A percentile compares a stretch with the other conserved stretches of the same genome.
Evolutionary conservation across 2,113 vertebrate species (phyloP).

Genomic region (Acinonyx jubatus): DNA sequence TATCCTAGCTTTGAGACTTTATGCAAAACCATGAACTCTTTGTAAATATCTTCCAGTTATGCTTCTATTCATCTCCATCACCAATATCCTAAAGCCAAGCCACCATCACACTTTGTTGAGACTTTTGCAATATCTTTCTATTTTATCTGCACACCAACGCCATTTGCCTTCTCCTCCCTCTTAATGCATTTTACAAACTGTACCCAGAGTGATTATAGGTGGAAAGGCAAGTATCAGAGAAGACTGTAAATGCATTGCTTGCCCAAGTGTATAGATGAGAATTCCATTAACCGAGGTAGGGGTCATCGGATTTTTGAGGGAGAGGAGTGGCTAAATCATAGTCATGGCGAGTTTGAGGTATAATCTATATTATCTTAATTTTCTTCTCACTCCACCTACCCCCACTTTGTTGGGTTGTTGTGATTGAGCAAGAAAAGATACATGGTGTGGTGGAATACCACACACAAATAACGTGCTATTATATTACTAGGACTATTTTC

Average conservation of each 20-base stretch:
- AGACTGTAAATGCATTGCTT: background rate
- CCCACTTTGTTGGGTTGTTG: background rate
- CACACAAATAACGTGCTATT: background rate
- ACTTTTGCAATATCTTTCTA: background rate
- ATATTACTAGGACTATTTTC: background rate
- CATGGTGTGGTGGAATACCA: background rate
- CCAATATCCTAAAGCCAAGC: background rate
- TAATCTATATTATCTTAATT: background rate
- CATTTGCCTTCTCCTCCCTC: background rate
- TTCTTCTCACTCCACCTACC: background rate
- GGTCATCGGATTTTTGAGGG: background rate
- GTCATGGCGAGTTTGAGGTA: background rate
- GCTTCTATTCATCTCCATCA: background rate
- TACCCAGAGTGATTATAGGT: background rate
- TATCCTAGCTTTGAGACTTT: background rate
- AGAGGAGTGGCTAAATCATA: background rate
- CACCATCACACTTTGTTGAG: background rate
- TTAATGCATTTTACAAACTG: background rate
- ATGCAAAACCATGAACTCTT: background rate
- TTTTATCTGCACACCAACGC: background rate
- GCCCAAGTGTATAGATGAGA: background rate
- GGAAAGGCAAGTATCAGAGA: background rate
- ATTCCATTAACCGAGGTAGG: background rate
- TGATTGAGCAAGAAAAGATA: background rate
- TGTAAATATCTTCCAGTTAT: background rate